Evolutionary conservation across 2,888 invertebrate genomes (phyloP).

Genomic region (Luperina nickerlii): DNA sequence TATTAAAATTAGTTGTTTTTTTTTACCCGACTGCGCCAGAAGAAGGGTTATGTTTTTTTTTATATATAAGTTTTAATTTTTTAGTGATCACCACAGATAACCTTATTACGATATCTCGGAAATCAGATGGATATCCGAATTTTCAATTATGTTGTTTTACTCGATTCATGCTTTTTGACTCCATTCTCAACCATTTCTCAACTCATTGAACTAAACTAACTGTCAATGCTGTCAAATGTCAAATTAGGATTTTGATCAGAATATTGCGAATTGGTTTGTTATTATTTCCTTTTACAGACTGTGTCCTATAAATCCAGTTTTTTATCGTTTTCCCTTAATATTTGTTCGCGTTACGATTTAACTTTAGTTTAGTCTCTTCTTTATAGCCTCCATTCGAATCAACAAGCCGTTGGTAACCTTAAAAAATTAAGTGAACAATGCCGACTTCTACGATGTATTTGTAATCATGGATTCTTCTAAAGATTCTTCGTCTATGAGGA

Average conservation of each 20-base stretch:
- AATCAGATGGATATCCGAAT: background rate
- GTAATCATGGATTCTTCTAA: conserved; percentile 85
- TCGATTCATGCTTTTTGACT: background rate
- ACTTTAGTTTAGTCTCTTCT: conserved; percentile 45
- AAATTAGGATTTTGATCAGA: conserved; percentile 65
- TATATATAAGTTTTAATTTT: too few relatives aligned
- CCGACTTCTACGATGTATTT: conserved; percentile 80
- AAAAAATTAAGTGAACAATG: conserved; percentile 82
- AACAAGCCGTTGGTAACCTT: conserved; percentile 77
- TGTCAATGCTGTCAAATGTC: conserved; percentile 65
- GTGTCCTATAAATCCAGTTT: conserved; percentile 44
- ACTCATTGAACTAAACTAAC: conserved; percentile 16
- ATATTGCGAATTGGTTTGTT: conserved; percentile 69
- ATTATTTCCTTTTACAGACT: conserved; percentile 66
- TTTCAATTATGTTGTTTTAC: background rate
- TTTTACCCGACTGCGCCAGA: too few relatives aligned
- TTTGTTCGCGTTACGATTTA: conserved; percentile 22
- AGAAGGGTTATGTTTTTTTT: too few relatives aligned
- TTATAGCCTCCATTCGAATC: conserved; percentile 45
- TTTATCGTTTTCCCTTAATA: conserved; percentile 35
- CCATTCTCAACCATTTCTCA: background rate
- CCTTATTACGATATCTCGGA: background rate
- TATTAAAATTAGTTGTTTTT: too few relatives aligned
- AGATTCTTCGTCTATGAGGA: conserved; percentile 76
- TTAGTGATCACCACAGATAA: background rate